Conservation (phyloP, 2,888 invertebrate genomes). For the Acanthosepion lycidas region DNA sequence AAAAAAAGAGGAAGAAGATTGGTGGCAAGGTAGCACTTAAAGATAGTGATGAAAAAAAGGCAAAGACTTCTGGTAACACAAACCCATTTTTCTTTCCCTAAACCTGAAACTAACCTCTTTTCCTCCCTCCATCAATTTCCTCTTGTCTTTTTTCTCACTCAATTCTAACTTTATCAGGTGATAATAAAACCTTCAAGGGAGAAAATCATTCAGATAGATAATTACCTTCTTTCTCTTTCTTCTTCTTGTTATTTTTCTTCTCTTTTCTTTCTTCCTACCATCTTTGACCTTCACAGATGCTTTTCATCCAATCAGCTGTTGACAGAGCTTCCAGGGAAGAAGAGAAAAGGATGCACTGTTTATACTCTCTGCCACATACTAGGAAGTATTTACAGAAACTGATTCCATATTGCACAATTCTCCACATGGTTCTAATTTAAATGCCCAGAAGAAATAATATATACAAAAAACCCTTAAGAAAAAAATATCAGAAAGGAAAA, state of each 20-base stretch:
- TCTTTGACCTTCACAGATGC: neutral
- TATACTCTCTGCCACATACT: neutral
- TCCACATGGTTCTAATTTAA: constrained; percentile 12
- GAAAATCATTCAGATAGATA: too few relatives aligned
- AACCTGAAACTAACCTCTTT: too few relatives aligned
- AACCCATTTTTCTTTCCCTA: too few relatives aligned
- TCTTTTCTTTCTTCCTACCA: neutral
- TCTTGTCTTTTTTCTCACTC: too few relatives aligned
- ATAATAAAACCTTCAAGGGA: too few relatives aligned
- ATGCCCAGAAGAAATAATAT: neutral
- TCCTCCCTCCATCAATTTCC: too few relatives aligned
- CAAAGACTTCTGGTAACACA: too few relatives aligned
- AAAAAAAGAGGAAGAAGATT: too few relatives aligned
- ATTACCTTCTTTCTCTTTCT: neutral
- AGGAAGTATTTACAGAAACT: neutral
- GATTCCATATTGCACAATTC: neutral
- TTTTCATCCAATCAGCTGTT: neutral
- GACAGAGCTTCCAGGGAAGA: neutral
- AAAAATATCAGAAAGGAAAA: neutral
- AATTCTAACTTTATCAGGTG: too few relatives aligned
- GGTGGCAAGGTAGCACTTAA: too few relatives aligned
- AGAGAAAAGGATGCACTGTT: neutral
- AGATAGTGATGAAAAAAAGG: too few relatives aligned
- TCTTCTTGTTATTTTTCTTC: neutral
- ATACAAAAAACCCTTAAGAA: neutral